Conservation (phyloP, 2,888 invertebrate genomes). For the Stramonita haemastoma region DNA sequence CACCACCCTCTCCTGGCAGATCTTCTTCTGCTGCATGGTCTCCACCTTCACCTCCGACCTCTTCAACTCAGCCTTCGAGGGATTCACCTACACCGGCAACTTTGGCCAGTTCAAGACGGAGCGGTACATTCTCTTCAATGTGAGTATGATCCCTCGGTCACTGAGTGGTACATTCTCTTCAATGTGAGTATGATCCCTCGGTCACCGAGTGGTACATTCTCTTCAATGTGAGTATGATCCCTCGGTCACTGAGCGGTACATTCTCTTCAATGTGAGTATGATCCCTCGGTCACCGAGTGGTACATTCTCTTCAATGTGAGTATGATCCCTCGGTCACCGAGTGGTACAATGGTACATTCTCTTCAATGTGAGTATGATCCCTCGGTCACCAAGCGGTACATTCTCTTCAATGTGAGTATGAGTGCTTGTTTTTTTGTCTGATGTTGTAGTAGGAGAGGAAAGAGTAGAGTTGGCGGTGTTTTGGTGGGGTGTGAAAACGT, state of each 20-base stretch:
- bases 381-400: constrained; percentile 64
- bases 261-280: background rate
- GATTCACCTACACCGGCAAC: constrained; percentile 70
- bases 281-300: background rate
- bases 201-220: background rate
- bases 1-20: constrained; percentile 78
- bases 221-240: background rate
- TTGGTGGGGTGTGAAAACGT: too few relatives aligned
- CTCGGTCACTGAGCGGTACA: background rate
- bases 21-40: constrained; percentile 79
- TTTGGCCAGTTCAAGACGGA: constrained; percentile 76
- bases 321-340: background rate
- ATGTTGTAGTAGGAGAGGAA: too few relatives aligned
- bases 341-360: background rate
- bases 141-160: constrained; percentile 46
- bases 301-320: background rate
- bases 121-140: constrained; percentile 76
- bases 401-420: constrained; percentile 72
- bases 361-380: background rate
- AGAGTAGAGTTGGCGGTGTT: too few relatives aligned
- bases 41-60: constrained; percentile 76
- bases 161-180: background rate
- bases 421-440: too few relatives aligned
- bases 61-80: constrained; percentile 75
- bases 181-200: background rate